Percentiles rank a stretch among this genome's conserved stretches.
These are phyloP conservation scores for Drosophila dunni DNA, from an alignment of 1,140 invertebrate genomes.

Conservation along the genomic window DNA sequence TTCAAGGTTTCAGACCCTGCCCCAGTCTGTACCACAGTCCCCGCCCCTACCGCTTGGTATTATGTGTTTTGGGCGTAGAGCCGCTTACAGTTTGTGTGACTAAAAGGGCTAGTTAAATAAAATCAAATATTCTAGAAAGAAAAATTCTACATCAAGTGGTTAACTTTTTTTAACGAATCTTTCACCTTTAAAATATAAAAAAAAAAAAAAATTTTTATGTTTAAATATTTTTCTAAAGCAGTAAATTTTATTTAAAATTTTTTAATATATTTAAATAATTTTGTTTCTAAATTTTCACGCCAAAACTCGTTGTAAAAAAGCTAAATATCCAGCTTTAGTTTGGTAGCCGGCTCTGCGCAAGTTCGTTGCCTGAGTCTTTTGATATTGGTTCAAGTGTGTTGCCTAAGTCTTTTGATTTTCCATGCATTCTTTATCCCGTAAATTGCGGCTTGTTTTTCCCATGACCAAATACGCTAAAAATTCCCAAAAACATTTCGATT, in stretches of 20 bases:
- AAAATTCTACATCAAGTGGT: no score
- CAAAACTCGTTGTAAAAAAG: no score
- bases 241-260: no score
- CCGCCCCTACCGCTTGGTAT: neutral
- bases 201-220: no score
- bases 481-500: constrained; percentile 31
- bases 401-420: constrained; percentile 33
- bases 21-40: neutral
- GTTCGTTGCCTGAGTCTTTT: constrained; percentile 21
- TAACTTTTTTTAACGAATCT: no score
- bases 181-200: no score
- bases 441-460: constrained; percentile 29
- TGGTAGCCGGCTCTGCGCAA: neutral
- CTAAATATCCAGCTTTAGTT: no score
- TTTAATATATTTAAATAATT: neutral
- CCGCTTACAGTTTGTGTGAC: no score
- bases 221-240: no score
- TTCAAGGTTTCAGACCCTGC: constrained; percentile 16
- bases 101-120: no score
- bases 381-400: constrained; percentile 22
- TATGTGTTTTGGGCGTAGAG: no score
- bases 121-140: neutral
- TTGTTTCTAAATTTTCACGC: neutral
- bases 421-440: constrained; percentile 2
- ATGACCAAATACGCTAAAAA: constrained; percentile 44